Conservation (phyloP, 1,140 invertebrate species). For the Panagrolaimus sp. region DNA sequence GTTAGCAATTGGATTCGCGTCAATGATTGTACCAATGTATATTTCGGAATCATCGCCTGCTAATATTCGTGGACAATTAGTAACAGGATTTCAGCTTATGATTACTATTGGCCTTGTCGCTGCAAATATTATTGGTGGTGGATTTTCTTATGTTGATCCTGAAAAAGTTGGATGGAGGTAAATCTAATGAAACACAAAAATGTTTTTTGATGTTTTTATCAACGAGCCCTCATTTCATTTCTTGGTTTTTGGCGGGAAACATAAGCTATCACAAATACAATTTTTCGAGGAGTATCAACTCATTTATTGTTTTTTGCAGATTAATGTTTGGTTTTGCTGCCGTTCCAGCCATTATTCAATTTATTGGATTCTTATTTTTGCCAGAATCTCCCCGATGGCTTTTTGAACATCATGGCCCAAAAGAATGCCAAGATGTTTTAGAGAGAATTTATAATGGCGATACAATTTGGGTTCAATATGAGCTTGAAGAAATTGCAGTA, state of each 20-base stretch:
- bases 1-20: slow-evolving; percentile 66
- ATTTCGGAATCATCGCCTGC: slow-evolving; percentile 65
- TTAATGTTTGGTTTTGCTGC: slow-evolving; percentile 67
- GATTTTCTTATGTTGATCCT: slow-evolving; percentile 60
- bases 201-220: too few relatives aligned
- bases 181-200: too few relatives aligned
- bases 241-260: neutral
- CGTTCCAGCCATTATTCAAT: slow-evolving; percentile 64
- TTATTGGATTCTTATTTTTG: slow-evolving; percentile 65
- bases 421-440: slow-evolving; percentile 60
- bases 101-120: slow-evolving; percentile 65
- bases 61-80: slow-evolving; percentile 63
- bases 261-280: too few relatives aligned
- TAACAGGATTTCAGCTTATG: slow-evolving; percentile 65
- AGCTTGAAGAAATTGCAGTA: slow-evolving; percentile 45
- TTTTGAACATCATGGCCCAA: slow-evolving; percentile 59
- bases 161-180: slow-evolving; percentile 64
- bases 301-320: slow-evolving; percentile 60
- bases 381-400: slow-evolving; percentile 67
- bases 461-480: slow-evolving; percentile 47
- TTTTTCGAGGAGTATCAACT: too few relatives aligned
- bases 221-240: too few relatives aligned
- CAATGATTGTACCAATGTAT: slow-evolving; percentile 67
- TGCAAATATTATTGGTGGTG: slow-evolving; percentile 64
- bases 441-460: slow-evolving; percentile 57